phyloP scores from a whole-genome alignment of 2,888 invertebrate species.

The Metalampra italica region DNA sequence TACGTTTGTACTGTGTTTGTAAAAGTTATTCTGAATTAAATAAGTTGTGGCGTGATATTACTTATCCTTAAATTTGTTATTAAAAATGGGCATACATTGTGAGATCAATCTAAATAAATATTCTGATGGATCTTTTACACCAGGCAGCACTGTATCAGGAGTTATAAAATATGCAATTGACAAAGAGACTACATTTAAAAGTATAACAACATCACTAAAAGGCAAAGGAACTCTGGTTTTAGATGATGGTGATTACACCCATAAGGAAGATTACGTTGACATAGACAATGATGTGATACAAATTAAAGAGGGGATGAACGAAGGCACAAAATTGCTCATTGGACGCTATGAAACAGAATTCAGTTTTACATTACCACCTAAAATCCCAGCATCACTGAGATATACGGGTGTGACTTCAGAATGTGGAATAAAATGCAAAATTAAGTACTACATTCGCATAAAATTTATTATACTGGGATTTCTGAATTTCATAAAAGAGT shows the following conservation, averaged over 20 bases:
- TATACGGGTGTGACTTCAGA: constrained; percentile 11
- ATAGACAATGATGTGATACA: constrained; percentile 11
- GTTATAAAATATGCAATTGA: constrained; percentile 21
- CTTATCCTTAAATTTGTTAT: no score
- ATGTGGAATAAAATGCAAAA: constrained; percentile 21
- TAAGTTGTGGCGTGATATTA: no score
- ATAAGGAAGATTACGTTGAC: constrained; percentile 22
- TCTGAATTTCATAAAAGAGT: constrained; percentile 27
- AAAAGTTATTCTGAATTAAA: no score
- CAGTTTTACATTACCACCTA: constrained; percentile 28
- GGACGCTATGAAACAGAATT: constrained; percentile 31
- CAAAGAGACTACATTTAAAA: constrained; percentile 17
- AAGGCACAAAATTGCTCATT: constrained; percentile 13
- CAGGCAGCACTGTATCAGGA: constrained; percentile 21
- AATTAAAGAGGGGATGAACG: background rate
- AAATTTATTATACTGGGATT: constrained; percentile 34
- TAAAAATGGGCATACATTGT: constrained; percentile 22
- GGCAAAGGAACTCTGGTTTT: constrained; percentile 16
- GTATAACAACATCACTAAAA: constrained; percentile 23
- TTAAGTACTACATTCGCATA: constrained; percentile 34
- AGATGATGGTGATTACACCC: background rate
- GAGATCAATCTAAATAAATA: constrained; percentile 20
- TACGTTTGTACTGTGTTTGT: no score
- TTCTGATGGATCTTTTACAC: constrained; percentile 13
- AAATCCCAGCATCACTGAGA: constrained; percentile 27